Evolutionary conservation across 2,888 invertebrate species (phyloP).

Genomic region (Gerosis bhagava): DNA sequence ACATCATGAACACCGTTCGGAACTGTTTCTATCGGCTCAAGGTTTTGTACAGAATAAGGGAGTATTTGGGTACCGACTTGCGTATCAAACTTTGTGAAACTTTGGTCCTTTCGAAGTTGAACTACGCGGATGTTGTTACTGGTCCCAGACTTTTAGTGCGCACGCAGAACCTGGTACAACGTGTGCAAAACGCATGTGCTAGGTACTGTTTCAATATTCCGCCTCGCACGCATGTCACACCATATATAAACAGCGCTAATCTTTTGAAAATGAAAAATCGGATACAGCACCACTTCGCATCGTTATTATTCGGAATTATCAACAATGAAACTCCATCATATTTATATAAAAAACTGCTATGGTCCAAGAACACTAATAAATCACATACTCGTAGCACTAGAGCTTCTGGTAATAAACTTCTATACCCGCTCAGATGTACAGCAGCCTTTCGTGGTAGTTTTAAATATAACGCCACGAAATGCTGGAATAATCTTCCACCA

Average conservation of each 20-base stretch:
- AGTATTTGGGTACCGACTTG: neutral
- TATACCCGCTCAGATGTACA: no score
- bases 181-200: slow-evolving; percentile 21
- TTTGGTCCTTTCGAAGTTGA: slow-evolving; percentile 8
- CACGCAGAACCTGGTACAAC: neutral
- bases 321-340: no score
- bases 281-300: no score
- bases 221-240: slow-evolving; percentile 21
- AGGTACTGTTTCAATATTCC: slow-evolving; percentile 28
- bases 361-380: no score
- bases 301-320: no score
- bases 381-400: no score
- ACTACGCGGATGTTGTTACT: neutral
- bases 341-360: no score
- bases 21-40: slow-evolving; percentile 8
- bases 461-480: no score
- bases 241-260: slow-evolving; percentile 18
- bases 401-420: no score
- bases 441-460: no score
- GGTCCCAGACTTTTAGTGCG: neutral
- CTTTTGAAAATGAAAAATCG: slow-evolving; percentile 25
- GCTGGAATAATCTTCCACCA: no score
- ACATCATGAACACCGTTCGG: neutral
- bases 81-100: slow-evolving; percentile 3
- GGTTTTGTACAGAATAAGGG: neutral